Conservation (phyloP, 2,888 invertebrate species). For the Melangyna quadrimaculata region DNA sequence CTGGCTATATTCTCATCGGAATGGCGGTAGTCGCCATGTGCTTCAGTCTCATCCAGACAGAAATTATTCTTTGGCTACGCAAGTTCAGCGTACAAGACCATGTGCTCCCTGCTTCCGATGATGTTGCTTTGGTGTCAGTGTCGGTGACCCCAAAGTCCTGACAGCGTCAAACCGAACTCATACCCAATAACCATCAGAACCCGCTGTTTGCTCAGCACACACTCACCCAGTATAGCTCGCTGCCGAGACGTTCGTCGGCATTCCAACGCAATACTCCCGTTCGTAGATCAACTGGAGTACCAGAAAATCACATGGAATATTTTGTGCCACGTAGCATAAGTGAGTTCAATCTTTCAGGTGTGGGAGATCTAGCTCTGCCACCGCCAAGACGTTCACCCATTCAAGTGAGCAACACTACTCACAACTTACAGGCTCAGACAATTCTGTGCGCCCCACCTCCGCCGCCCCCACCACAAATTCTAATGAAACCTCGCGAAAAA, state of each 20-base stretch:
- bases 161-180: slow-evolving; percentile 82
- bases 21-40: slow-evolving; percentile 94
- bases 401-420: slow-evolving; percentile 76
- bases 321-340: slow-evolving; percentile 92
- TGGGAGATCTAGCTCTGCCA: slow-evolving; percentile 83
- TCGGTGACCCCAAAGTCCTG: slow-evolving; percentile 83
- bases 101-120: slow-evolving; percentile 82
- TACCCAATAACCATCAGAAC: slow-evolving; percentile 79
- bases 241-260: slow-evolving; percentile 82
- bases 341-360: slow-evolving; percentile 89
- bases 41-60: slow-evolving; percentile 92
- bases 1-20: slow-evolving; percentile 90
- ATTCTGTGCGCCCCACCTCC: slow-evolving; percentile 77
- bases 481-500: slow-evolving; percentile 86
- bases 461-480: slow-evolving; percentile 78
- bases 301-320: slow-evolving; percentile 88
- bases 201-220: slow-evolving; percentile 81
- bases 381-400: slow-evolving; percentile 81
- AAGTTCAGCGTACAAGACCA: slow-evolving; percentile 80
- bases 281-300: slow-evolving; percentile 84
- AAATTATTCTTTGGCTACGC: slow-evolving; percentile 83
- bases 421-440: slow-evolving; percentile 78
- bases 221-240: slow-evolving; percentile 83
- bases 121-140: slow-evolving; percentile 82
- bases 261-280: slow-evolving; percentile 87